Evolutionary conservation across 2,888 invertebrate species (phyloP), one percentile per base, ranked within the genome.

Genomic region (Diogma glabrata): DNA sequence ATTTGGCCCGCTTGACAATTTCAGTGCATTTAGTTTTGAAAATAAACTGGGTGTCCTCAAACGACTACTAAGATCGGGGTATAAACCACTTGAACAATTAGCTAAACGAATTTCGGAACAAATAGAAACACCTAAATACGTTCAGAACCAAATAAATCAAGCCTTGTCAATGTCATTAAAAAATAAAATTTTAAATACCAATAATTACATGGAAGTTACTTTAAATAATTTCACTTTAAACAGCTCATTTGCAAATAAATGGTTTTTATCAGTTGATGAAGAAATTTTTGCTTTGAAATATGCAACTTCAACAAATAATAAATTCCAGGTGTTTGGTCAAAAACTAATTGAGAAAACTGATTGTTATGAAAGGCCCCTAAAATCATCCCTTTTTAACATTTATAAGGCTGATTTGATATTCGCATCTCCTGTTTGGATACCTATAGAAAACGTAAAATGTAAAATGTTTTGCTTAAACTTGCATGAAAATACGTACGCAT

Each of bases 251-350:
- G n/a, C n/a, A n/a, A n/a, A n/a, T n/a, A 38, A 9, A 17, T 38
- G 38, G 38, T 38, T 38, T 38, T 14, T 38, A 38, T 8, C 38
- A 16, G 10, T 38, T 4, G 3, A 38, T 4, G 2, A 38, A 3
- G 38, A 38, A 38, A 38, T 38, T 38, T 38, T 38, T 38, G 38
- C 38, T 19, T 17, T 38, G 38, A 19, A 38, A 16, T 38, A 38
- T 38, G 38, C 38, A 38, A 38, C 19, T 38, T 38, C 16, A 38
- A 38, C 16, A 16, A 38, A 5, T 10, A 14, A 38, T 38, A 38
- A 38, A 3, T 8, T 38, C 8, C 17, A 7, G 4, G 19, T 38
- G 16, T 38, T 38, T 3, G 38, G 38, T 4, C 38, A 38, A 38
- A 38, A 38, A 10, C 19, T 38, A 38, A 5, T 38, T 17, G 38